Conservation (phyloP, 2,113 vertebrate species). For the Corythornis vintsioides region DNA sequence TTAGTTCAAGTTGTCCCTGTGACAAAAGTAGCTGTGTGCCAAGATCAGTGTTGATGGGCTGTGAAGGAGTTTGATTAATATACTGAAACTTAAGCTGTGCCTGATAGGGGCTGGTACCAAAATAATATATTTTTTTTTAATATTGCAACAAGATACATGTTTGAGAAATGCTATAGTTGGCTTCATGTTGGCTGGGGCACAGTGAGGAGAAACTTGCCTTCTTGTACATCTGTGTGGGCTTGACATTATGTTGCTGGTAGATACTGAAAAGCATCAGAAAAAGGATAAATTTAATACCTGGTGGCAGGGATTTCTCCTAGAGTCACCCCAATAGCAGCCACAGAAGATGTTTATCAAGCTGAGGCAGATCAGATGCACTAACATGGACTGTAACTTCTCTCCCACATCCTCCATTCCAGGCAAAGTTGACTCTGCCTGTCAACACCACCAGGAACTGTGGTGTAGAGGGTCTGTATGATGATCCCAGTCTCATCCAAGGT, state of each 20-base stretch:
- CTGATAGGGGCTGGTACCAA: slow-evolving; percentile 7
- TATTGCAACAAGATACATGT: background rate
- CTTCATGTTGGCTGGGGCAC: background rate
- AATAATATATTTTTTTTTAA: background rate
- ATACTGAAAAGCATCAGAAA: background rate
- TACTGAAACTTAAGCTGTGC: background rate
- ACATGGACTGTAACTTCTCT: background rate
- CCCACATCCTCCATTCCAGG: background rate
- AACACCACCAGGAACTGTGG: background rate
- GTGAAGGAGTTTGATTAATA: slow-evolving; percentile 47
- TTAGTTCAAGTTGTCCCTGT: background rate
- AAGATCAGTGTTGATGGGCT: background rate
- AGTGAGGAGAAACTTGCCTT: background rate
- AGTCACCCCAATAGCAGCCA: background rate
- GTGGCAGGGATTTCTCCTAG: fast-evolving
- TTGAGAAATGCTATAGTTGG: background rate
- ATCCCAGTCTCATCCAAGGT: background rate
- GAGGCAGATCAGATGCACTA: background rate
- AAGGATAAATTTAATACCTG: background rate
- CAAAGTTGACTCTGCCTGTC: background rate
- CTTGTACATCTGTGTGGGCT: fast-evolving
- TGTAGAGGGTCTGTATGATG: background rate
- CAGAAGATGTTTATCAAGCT: background rate
- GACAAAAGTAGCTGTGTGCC: background rate
- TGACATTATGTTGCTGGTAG: background rate